Percentiles rank a stretch among this genome's conserved stretches.
Conservation (phyloP, 2,797 vertebrate species). For the Myotis pilosus region DNA sequence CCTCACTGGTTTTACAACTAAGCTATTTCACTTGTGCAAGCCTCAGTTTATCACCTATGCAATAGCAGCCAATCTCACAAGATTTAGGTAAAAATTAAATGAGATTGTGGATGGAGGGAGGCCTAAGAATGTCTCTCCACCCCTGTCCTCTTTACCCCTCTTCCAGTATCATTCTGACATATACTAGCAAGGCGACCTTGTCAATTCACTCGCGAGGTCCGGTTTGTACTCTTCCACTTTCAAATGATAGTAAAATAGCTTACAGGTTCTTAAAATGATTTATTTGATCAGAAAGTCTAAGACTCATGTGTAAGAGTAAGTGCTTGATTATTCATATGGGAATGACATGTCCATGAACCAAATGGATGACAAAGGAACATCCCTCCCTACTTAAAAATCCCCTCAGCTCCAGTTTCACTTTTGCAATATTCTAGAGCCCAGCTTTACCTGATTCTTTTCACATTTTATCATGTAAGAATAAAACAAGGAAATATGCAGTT, state of each 20-base stretch:
- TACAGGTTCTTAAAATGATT: background rate
- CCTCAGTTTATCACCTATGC: background rate
- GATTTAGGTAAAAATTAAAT: background rate
- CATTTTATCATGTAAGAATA: slow-evolving; percentile 46
- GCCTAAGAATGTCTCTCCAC: background rate
- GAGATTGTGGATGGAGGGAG: background rate
- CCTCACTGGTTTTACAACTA: background rate
- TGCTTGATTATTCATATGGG: background rate
- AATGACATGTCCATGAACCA: background rate
- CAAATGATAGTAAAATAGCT: background rate
- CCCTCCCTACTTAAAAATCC: background rate
- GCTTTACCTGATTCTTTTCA: slow-evolving; percentile 32
- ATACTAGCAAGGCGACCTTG: background rate
- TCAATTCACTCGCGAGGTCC: background rate
- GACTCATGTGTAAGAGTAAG: background rate
- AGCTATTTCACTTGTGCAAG: background rate
- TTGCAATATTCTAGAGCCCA: background rate
- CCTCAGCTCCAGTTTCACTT: background rate
- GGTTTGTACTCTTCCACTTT: background rate
- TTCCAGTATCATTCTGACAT: background rate
- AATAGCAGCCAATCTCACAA: background rate
- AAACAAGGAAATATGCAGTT: slow-evolving; percentile 47
- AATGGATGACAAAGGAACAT: background rate
- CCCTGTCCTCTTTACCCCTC: background rate
- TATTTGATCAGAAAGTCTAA: background rate